phyloP scores from a whole-genome alignment of 2,797 vertebrate genomes.

The Arctocebus calabarensis region DNA sequence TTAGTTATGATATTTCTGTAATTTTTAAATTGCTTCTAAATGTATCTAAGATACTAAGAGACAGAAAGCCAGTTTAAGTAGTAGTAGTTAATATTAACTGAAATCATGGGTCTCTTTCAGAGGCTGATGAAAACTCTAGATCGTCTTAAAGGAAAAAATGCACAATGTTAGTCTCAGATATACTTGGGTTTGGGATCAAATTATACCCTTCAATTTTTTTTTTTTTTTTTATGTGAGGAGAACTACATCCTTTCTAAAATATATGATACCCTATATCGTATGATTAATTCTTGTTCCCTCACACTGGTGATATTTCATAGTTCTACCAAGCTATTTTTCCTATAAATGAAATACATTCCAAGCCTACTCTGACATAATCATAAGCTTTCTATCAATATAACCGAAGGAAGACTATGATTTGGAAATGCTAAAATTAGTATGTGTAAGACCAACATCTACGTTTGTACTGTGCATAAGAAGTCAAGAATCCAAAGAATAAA shows the following conservation, averaged over 20 bases:
- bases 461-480: slow-evolving; percentile 3
- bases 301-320: not conserved
- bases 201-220: not conserved
- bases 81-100: slow-evolving; percentile 12
- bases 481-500: not conserved
- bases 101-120: not conserved
- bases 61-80: slow-evolving; percentile 8
- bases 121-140: slow-evolving; percentile 9
- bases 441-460: not conserved
- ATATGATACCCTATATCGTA: not conserved
- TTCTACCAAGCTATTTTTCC: not conserved
- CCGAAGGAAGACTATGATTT: not conserved
- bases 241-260: slow-evolving; percentile 28
- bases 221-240: slow-evolving; percentile 19
- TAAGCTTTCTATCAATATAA: not conserved
- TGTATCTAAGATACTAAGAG: not conserved
- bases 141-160: not conserved
- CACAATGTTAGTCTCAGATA: not conserved
- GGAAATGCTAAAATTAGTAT: not conserved
- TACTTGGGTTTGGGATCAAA: not conserved
- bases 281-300: not conserved
- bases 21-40: slow-evolving; percentile 21
- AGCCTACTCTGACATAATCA: not conserved
- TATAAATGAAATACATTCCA: not conserved
- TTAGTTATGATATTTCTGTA: not conserved